phyloP scores from a whole-genome alignment of 2,113 vertebrate genomes.

The Scopus umbretta region DNA sequence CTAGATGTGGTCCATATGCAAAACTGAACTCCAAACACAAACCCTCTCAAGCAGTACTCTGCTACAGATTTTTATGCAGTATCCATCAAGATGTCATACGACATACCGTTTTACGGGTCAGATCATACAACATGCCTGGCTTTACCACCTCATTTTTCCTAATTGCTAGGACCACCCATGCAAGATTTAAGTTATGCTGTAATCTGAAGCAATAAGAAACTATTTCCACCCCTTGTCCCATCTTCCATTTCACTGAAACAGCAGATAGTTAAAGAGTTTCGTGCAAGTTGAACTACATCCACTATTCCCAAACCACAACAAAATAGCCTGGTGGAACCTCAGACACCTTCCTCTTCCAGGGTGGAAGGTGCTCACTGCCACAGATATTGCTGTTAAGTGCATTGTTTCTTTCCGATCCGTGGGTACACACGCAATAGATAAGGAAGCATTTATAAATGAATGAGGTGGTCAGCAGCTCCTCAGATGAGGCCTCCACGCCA shows the following conservation, averaged over 20 bases:
- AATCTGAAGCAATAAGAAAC: neutral
- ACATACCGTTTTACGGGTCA: neutral
- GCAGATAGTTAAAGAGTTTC: neutral
- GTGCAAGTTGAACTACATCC: neutral
- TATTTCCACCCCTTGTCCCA: neutral
- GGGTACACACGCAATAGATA: accelerated
- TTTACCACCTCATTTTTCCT: neutral
- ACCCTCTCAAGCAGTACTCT: neutral
- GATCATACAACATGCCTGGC: neutral
- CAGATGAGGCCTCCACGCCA: neutral
- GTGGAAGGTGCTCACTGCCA: neutral
- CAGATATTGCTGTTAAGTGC: too few relatives aligned
- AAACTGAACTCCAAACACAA: neutral
- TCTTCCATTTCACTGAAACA: neutral
- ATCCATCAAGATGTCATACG: too few relatives aligned
- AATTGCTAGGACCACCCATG: neutral
- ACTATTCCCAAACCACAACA: neutral
- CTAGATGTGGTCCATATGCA: neutral
- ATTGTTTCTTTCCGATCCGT: neutral
- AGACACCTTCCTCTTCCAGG: neutral
- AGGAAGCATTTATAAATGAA: neutral
- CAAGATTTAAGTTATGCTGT: neutral
- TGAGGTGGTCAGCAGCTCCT: neutral
- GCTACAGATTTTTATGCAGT: neutral
- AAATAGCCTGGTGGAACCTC: neutral